phyloP scores from a whole-genome alignment of 1,140 invertebrate species.

The Trichonephila clavipes region DNA sequence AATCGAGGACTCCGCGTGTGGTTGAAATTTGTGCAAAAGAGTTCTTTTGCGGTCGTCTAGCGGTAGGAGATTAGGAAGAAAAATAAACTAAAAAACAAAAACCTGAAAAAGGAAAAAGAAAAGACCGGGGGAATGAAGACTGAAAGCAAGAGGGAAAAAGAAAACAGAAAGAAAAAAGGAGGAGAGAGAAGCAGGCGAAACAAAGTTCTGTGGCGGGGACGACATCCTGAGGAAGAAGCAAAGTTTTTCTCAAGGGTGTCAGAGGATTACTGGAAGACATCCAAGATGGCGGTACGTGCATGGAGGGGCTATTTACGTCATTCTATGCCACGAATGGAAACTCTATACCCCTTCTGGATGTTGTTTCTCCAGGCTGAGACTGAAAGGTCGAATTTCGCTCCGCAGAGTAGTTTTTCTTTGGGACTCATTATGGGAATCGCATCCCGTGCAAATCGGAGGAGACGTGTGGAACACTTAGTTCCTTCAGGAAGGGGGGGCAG shows the following conservation, averaged over 20 bases:
- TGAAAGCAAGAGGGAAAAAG: neutral
- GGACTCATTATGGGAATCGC: conserved; percentile 41
- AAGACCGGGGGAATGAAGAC: neutral
- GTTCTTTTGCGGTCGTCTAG: neutral
- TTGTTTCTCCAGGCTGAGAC: conserved; percentile 34
- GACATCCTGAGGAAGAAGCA: conserved; percentile 18
- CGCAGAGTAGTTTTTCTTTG: conserved; percentile 24
- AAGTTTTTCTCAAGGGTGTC: conserved; percentile 47
- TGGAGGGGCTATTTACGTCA: conserved; percentile 67
- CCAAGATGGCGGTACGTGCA: conserved; percentile 69
- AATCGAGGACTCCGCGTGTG: neutral
- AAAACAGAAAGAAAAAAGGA: neutral
- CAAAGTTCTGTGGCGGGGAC: conserved; percentile 4
- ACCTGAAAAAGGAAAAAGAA: too few relatives aligned
- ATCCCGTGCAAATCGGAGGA: neutral
- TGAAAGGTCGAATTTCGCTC: conserved; percentile 21
- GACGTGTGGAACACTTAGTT: neutral
- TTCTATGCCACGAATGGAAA: conserved; percentile 66
- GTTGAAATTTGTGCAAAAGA: neutral
- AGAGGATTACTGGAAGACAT: conserved; percentile 66
- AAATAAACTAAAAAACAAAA: neutral
- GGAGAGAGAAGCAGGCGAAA: neutral
- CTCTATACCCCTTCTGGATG: conserved; percentile 66
- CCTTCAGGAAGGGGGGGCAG: neutral
- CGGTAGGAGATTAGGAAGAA: neutral